phyloP scores from a whole-genome alignment of 2,113 vertebrate genomes.

The Tetraodon nigroviridis region DNA sequence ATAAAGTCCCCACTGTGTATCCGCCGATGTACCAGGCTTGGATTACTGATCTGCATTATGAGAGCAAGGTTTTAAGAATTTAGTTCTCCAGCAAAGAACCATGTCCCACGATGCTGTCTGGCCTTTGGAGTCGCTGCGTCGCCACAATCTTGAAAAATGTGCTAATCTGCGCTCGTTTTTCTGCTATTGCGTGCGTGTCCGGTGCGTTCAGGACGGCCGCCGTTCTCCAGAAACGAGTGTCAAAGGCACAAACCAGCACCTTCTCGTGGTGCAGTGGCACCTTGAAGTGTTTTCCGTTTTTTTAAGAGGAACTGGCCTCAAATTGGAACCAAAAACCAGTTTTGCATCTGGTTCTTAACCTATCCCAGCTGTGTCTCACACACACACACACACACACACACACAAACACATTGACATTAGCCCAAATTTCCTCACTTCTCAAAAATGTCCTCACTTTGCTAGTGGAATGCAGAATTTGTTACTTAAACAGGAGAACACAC shows the following conservation, averaged over 20 bases:
- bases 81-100: constrained; percentile 43
- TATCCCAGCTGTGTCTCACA: constrained; percentile 54
- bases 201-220: constrained; percentile 24
- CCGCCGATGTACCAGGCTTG: constrained; percentile 48
- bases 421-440: too few relatives aligned
- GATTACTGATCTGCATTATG: constrained; percentile 52
- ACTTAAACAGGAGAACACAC: not conserved
- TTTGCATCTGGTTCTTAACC: constrained; percentile 61
- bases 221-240: constrained; percentile 41
- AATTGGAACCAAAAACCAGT: constrained; percentile 66
- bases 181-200: not conserved
- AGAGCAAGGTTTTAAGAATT: constrained; percentile 49
- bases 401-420: too few relatives aligned
- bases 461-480: too few relatives aligned
- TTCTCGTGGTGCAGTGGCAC: constrained; percentile 54
- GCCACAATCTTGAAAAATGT: constrained; percentile 43
- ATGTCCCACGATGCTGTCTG: constrained; percentile 52
- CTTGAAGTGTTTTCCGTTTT: constrained; percentile 66
- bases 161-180: constrained; percentile 3
- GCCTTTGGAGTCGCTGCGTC: constrained; percentile 51
- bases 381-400: constrained; percentile 14
- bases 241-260: constrained; percentile 43
- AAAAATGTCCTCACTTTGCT: too few relatives aligned
- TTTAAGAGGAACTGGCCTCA: constrained; percentile 53
- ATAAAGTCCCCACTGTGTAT: constrained; percentile 49